phyloP scores from a whole-genome alignment of 2,113 vertebrate genomes.

The Gymnobelideus leadbeateri region DNA sequence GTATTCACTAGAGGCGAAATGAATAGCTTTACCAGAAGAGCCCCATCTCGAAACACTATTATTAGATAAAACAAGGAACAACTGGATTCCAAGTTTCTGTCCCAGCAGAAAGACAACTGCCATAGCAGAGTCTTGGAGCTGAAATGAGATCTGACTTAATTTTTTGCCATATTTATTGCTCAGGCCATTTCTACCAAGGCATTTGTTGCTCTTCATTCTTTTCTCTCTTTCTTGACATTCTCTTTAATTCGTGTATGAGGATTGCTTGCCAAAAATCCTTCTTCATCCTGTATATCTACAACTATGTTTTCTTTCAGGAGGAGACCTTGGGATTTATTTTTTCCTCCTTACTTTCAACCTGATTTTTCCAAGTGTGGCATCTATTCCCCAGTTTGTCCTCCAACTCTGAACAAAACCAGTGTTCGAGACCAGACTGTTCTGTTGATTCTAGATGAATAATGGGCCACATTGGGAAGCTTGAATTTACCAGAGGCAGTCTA shows the following conservation, averaged over 20 bases:
- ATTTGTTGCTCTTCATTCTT: conserved; percentile 18
- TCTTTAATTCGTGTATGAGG: conserved; percentile 22
- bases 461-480: conserved; percentile 35
- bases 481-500: conserved; percentile 22
- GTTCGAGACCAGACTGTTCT: conserved; percentile 24
- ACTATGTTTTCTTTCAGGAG: conserved; percentile 21
- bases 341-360: background rate
- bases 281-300: conserved; percentile 31
- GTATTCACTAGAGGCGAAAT: conserved; percentile 31
- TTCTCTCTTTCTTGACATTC: conserved; percentile 38
- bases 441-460: conserved; percentile 41
- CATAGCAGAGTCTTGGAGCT: conserved; percentile 38
- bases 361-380: conserved; percentile 47
- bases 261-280: conserved; percentile 45
- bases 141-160: conserved; percentile 32
- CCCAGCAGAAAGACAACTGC: conserved; percentile 52
- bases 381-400: conserved; percentile 27
- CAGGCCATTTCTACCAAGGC: background rate
- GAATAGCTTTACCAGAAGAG: conserved; percentile 49
- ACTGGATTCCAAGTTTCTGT: conserved; percentile 14
- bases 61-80: conserved; percentile 53
- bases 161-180: conserved; percentile 25
- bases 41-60: conserved; percentile 21
- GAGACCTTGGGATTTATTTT: background rate
- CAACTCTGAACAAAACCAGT: conserved; percentile 48